Evolutionary conservation across 2,797 vertebrate genomes (phyloP).

Genomic region (Peromyscus attwateri): DNA sequence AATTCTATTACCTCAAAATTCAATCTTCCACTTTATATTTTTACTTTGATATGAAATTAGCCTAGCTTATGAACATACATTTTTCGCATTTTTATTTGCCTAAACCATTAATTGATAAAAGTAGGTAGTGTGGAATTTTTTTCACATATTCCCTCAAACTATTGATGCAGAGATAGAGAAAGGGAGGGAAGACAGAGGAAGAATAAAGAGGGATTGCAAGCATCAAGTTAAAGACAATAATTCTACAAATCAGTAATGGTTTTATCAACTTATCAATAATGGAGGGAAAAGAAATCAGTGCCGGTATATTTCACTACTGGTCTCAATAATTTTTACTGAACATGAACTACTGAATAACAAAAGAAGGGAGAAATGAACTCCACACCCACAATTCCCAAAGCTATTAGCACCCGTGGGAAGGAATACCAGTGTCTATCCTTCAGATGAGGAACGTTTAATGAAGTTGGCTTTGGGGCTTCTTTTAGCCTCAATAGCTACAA

Average conservation of each 20-base stretch:
- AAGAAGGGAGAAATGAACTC: neutral
- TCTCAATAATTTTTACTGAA: neutral
- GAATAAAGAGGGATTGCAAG: neutral
- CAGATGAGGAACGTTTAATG: neutral
- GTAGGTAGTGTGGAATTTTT: neutral
- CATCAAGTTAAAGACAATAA: neutral
- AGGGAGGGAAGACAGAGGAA: neutral
- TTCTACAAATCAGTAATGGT: neutral
- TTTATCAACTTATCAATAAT: neutral
- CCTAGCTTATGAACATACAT: neutral
- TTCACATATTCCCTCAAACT: neutral
- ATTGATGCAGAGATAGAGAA: neutral
- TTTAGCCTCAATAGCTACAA: neutral
- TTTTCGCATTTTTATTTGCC: neutral
- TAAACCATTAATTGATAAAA: neutral
- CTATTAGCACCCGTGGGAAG: neutral
- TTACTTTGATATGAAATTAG: neutral
- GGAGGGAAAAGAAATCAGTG: neutral
- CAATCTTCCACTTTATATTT: neutral
- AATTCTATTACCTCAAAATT: neutral
- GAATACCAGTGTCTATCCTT: neutral
- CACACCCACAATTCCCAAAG: neutral
- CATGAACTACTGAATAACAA: neutral
- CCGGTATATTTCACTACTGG: neutral
- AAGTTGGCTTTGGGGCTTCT: neutral